Percentiles rank a stretch among this genome's conserved stretches.
Evolutionary conservation across 2,797 vertebrate genomes (phyloP).

Genomic region (Acanthurus lineatus): DNA sequence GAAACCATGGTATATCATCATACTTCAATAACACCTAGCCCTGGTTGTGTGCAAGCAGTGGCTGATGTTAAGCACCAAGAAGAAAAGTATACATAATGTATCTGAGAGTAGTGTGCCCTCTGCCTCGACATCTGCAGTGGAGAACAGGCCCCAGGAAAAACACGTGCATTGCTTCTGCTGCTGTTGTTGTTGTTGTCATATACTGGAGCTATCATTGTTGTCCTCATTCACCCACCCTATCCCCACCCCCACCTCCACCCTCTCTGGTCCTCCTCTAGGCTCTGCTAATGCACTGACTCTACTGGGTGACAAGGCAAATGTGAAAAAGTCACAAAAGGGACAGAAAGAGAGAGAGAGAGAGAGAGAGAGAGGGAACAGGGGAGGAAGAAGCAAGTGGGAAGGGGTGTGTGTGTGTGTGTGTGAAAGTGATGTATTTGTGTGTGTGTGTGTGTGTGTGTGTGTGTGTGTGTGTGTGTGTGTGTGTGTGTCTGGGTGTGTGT

Average conservation of each 20-base stretch:
- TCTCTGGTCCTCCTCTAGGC: slow-evolving; percentile 48
- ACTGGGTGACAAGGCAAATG: slow-evolving; percentile 56
- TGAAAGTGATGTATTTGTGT: not conserved
- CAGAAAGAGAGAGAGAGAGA: slow-evolving; percentile 21
- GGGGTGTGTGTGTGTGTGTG: not conserved
- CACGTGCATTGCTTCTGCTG: slow-evolving; percentile 34
- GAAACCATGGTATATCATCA: not conserved
- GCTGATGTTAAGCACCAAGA: slow-evolving; percentile 3
- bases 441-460: slow-evolving; percentile 31
- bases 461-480: not conserved
- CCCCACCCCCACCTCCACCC: not conserved
- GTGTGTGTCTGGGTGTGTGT: slow-evolving; percentile 31
- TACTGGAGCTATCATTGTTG: slow-evolving; percentile 43
- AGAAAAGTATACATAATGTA: not conserved
- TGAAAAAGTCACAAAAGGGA: slow-evolving; percentile 58
- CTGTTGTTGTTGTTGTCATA: slow-evolving; percentile 20
- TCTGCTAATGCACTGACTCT: slow-evolving; percentile 56
- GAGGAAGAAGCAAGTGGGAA: too few species aligned
- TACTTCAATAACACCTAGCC: not conserved
- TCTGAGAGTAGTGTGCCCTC: slow-evolving; percentile 26
- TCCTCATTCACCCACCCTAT: slow-evolving; percentile 4
- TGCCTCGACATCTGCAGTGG: slow-evolving; percentile 30
- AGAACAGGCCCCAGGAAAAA: slow-evolving; percentile 46
- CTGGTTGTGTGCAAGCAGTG: not conserved
- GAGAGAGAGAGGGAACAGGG: not conserved